phyloP scores from a whole-genome alignment of 1,140 invertebrate species.

The Cyclina sinensis region DNA sequence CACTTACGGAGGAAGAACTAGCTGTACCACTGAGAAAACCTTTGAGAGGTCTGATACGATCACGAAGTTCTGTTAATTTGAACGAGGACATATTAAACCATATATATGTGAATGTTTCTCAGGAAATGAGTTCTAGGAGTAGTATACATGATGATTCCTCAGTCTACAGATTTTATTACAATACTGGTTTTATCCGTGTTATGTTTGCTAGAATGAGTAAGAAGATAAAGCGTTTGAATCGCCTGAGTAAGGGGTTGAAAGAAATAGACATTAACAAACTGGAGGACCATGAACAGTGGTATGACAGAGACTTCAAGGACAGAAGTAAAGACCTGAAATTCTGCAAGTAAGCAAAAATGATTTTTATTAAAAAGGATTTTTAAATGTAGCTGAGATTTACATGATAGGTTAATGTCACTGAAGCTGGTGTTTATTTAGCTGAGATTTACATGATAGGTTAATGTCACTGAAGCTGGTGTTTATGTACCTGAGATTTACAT shows the following conservation, averaged over 20 bases:
- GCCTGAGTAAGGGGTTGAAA: constrained; percentile 31
- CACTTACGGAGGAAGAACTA: not conserved
- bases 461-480: no score
- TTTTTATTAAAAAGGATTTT: no score
- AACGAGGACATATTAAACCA: not conserved
- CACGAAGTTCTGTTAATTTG: not conserved
- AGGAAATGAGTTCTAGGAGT: constrained; percentile 30
- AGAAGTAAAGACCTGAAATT: constrained; percentile 51
- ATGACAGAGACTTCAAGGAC: constrained; percentile 54
- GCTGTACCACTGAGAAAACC: not conserved
- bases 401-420: no score
- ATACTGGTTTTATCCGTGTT: constrained; percentile 28
- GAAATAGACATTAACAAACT: constrained; percentile 51
- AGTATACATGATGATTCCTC: constrained; percentile 51
- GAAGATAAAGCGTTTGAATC: constrained; percentile 38
- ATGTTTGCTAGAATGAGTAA: constrained; percentile 39
- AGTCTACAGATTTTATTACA: constrained; percentile 64
- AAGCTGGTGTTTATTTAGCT: no score
- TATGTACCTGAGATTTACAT: no score
- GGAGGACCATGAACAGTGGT: constrained; percentile 64
- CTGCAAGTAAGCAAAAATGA: constrained; percentile 63
- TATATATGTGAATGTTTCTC: constrained; percentile 48
- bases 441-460: no score
- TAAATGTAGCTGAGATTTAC: no score
- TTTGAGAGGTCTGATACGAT: not conserved